Evolutionary conservation across 2,113 vertebrate genomes (phyloP).

Genomic region (Eptesicus fuscus): DNA sequence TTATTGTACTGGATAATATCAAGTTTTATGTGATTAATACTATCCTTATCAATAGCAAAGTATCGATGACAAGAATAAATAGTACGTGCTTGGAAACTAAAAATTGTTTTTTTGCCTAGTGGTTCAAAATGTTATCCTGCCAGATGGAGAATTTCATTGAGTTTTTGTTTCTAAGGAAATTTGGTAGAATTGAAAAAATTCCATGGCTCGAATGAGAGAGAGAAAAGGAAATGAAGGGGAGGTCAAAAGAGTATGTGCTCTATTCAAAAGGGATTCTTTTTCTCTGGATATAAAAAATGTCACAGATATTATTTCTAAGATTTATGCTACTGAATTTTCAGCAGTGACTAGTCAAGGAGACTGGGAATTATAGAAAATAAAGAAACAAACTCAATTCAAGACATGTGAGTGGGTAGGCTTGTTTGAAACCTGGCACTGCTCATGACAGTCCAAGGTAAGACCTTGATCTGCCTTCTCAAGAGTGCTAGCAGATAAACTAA

Average conservation of each 20-base stretch:
- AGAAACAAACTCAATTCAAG: not conserved
- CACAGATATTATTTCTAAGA: not conserved
- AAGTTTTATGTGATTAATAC: slow-evolving; percentile 45
- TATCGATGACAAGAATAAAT: slow-evolving; percentile 51
- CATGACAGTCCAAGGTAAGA: not conserved
- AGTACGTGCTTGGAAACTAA: slow-evolving; percentile 10
- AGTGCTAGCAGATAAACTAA: not conserved
- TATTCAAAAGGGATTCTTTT: not conserved
- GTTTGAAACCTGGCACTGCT: not conserved
- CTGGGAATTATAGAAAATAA: not conserved
- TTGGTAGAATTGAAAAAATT: not conserved
- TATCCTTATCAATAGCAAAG: slow-evolving; percentile 35
- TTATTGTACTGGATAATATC: slow-evolving; percentile 49
- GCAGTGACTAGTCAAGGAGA: not conserved
- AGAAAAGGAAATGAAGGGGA: slow-evolving; percentile 18
- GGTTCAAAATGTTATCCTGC: slow-evolving; percentile 57
- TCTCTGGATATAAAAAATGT: slow-evolving; percentile 3
- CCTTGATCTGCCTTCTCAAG: not conserved
- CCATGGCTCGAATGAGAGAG: not conserved
- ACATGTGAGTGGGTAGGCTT: not conserved
- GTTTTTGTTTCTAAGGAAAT: slow-evolving; percentile 49
- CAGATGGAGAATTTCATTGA: slow-evolving; percentile 45
- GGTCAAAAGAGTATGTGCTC: not conserved
- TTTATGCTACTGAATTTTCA: not conserved
- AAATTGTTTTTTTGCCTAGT: not conserved